A percentile compares a stretch with the other conserved stretches of the same genome.
Evolutionary conservation across 2,113 vertebrate species (phyloP).

Genomic region (Cairina moschata): DNA sequence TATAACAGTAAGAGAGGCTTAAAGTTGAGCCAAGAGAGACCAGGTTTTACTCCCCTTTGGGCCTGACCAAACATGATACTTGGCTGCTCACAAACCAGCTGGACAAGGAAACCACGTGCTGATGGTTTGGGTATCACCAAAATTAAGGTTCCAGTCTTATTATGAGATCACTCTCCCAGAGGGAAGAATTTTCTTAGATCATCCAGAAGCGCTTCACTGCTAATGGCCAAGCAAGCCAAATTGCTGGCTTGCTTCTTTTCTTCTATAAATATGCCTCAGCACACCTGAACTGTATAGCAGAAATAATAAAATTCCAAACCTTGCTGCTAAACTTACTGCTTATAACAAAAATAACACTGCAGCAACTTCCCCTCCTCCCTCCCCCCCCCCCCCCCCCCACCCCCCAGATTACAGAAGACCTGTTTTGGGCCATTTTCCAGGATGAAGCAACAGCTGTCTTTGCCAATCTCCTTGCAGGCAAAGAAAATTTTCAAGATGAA

Average conservation of each 20-base stretch:
- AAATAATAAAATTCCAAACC: not conserved
- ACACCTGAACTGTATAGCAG: conserved; percentile 17
- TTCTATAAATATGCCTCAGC: not conserved
- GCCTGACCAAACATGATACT: not conserved
- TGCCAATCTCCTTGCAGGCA: conserved; percentile 46
- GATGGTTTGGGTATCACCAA: not conserved
- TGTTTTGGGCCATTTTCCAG: conserved; percentile 36
- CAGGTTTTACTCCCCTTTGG: not conserved
- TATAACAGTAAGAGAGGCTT: not conserved
- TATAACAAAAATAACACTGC: not conserved
- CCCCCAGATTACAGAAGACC: not conserved
- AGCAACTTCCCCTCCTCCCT: no score
- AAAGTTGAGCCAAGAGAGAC: not conserved
- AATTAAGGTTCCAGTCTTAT: not conserved
- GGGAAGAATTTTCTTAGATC: not conserved
- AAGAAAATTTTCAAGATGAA: conserved; percentile 58
- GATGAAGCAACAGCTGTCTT: conserved; percentile 59
- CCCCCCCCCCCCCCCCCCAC: no score
- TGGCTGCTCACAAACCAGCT: not conserved
- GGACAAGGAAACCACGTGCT: not conserved
- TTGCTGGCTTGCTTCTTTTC: not conserved
- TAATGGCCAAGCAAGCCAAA: not conserved
- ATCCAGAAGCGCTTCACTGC: not conserved
- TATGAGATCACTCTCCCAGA: not conserved
- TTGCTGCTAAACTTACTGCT: not conserved